Base-by-base conservation (phyloP, 2,113 vertebrate species). In the Hippopotamus amphibius region DNA sequence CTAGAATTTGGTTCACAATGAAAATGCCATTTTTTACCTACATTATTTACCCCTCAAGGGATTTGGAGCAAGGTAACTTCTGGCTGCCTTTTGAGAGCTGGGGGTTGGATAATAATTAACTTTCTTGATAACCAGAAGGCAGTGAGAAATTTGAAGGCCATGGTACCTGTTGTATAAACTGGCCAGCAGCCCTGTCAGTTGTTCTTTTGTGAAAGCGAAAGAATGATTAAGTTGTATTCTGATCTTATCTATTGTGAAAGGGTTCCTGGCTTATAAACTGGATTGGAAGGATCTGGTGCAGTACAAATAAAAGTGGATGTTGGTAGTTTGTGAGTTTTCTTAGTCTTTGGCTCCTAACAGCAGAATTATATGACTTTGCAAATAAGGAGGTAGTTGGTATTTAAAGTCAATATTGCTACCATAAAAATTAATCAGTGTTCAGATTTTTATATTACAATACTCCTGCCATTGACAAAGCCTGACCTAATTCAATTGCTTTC, bases 71-170 rank as follows among this genome's bases (percentile, higher is more conserved):
- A 93, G 57, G 81, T 90, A 66, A 84, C 80, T 90, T 97, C 96
- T 95, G 80, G 10, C 79, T 65, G 97, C 41, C 28, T 77, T 93
- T 95, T 87, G 87, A 89, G 61, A 96, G 43, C 16, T 16, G 53
- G 21, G n/a, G 15, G 1, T 26, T 96, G 88, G 96, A 91, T 88
- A 97, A 97, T 97, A 81, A 97, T 98, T 98, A 97, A 97, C 97
- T 97, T 96, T 80, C 80, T 33, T 94, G 90, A 94, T 96, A 96
- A 90, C 26, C 46, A 92, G 63, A 95, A 93, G 53, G 71, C 48
- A 69, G 17, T 46, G 68, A 94, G 76, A 65, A 96, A 94, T 95
- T 79, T 90, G 93, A 96, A 95, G 93, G 43, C 76, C 50, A 53
- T 10, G 26, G 28, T 69, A 81, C 50, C 68, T 86, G 37, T 93